phyloP scores from a whole-genome alignment of 2,888 invertebrate genomes.

The Caenorhabditis becei region DNA sequence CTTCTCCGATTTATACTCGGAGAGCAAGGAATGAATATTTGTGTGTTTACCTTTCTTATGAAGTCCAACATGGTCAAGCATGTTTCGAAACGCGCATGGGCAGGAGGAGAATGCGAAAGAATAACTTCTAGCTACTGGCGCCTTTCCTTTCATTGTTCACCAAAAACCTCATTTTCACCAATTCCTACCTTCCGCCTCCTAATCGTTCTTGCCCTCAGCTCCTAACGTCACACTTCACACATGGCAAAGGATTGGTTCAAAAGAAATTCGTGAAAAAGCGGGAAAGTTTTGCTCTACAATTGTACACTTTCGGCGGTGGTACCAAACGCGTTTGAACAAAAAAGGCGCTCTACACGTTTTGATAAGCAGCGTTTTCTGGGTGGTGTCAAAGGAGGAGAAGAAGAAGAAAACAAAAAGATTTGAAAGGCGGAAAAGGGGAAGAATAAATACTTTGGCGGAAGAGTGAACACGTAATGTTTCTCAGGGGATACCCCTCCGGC shows the following conservation, averaged over 20 bases:
- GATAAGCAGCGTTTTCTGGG: constrained; percentile 52
- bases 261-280: constrained; percentile 21
- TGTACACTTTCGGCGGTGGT: constrained; percentile 40
- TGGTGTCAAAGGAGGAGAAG: constrained; percentile 51
- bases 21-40: constrained; percentile 2
- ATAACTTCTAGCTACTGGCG: background rate
- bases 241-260: background rate
- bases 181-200: constrained; percentile 46
- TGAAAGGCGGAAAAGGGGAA: constrained; percentile 41
- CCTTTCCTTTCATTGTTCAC: constrained; percentile 54
- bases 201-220: constrained; percentile 43
- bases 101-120: constrained; percentile 19
- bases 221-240: constrained; percentile 9
- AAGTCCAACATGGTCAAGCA: constrained; percentile 53
- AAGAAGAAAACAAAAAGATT: constrained; percentile 54
- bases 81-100: constrained; percentile 44
- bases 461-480: constrained; percentile 64
- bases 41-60: constrained; percentile 48
- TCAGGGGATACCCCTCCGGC: constrained; percentile 48
- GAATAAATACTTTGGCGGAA: constrained; percentile 60
- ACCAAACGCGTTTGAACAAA: constrained; percentile 4
- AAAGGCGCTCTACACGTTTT: constrained; percentile 50
- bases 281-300: background rate
- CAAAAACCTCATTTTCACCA: constrained; percentile 53
- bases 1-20: background rate